Evolutionary conservation across 2,113 vertebrate species (phyloP).

Genomic region (Toxotes chatareus): DNA sequence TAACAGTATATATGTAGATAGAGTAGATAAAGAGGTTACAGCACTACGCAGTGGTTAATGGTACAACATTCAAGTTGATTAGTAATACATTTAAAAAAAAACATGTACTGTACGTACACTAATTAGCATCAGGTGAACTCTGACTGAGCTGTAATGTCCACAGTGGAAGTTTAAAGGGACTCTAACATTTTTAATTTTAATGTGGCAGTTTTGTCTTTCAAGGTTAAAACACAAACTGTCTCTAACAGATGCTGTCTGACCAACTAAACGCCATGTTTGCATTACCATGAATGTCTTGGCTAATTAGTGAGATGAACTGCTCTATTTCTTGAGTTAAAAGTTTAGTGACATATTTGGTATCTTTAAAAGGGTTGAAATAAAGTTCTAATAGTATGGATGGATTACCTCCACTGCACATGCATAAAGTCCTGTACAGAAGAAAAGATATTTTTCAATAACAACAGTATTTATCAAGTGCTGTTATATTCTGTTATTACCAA

Average conservation of each 20-base stretch:
- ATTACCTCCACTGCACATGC: too few species aligned
- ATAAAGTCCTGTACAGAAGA: too few species aligned
- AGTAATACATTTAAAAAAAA: slow-evolving; percentile 86
- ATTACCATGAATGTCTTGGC: too few species aligned
- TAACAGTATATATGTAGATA: slow-evolving; percentile 43
- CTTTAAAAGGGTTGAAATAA: neutral
- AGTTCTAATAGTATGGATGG: neutral
- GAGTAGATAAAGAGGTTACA: slow-evolving; percentile 67
- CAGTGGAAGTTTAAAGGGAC: slow-evolving; percentile 48
- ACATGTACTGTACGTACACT: slow-evolving; percentile 68
- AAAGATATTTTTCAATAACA: too few species aligned
- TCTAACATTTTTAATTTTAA: neutral
- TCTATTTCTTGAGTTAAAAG: neutral
- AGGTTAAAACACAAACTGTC: neutral
- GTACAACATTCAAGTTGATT: slow-evolving; percentile 85
- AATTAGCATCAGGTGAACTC: slow-evolving; percentile 30
- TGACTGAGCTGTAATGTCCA: slow-evolving; percentile 33
- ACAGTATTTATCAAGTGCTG: too few species aligned
- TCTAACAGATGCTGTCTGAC: too few species aligned
- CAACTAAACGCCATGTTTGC: too few species aligned
- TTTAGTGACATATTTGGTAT: neutral
- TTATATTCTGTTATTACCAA: too few species aligned
- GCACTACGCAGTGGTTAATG: slow-evolving; percentile 65
- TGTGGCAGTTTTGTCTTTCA: neutral
- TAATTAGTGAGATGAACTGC: neutral